Evolutionary conservation across 1,140 invertebrate genomes (phyloP).

Genomic region (Lucilia cuprina): DNA sequence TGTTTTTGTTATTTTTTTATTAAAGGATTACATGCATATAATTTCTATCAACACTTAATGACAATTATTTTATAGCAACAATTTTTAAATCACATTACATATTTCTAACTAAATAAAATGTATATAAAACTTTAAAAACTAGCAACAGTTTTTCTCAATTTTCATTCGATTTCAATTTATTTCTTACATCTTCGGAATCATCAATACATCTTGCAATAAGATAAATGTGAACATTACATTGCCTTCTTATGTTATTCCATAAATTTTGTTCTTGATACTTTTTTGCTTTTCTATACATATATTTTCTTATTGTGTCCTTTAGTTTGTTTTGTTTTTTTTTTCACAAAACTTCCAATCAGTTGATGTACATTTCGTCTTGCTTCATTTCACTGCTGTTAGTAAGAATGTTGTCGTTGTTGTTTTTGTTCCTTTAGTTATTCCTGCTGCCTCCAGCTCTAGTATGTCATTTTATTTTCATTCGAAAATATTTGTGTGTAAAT

Average conservation of each 20-base stretch:
- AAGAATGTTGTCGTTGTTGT: background rate
- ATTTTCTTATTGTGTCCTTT: background rate
- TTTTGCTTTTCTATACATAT: background rate
- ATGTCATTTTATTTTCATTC: conserved; percentile 10
- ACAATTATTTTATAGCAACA: too few relatives aligned
- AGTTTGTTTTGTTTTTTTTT: conserved; percentile 25
- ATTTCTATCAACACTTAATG: too few relatives aligned
- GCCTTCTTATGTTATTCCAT: background rate
- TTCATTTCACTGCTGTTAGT: conserved; percentile 24
- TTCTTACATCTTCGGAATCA: background rate
- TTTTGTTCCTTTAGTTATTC: background rate
- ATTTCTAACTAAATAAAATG: too few relatives aligned
- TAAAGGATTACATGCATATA: too few relatives aligned
- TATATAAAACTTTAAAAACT: background rate
- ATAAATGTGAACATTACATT: background rate
- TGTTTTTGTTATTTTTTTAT: too few relatives aligned
- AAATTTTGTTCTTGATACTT: background rate
- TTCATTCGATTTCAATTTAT: background rate
- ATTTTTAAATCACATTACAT: too few relatives aligned
- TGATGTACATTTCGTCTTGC: conserved; percentile 33
- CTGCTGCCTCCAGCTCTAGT: conserved; percentile 1
- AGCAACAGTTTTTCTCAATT: background rate
- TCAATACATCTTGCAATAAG: background rate
- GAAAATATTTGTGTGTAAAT: too few relatives aligned
- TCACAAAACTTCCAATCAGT: conserved; percentile 34